Evolutionary conservation across 2,888 invertebrate genomes (phyloP).

Genomic region (Tuta absoluta): DNA sequence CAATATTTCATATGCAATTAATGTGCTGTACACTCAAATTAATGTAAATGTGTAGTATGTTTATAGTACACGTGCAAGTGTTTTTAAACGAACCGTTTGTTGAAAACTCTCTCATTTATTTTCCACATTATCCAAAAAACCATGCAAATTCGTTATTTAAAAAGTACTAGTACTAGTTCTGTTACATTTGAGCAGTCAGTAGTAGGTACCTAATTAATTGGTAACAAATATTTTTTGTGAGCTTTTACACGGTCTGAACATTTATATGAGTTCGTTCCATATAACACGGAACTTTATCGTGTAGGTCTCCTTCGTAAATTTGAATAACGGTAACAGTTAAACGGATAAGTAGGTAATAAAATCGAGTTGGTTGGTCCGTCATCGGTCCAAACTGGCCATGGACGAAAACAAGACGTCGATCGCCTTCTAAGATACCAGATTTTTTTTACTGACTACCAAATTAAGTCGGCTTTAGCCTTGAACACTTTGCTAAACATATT

Average conservation of each 20-base stretch:
- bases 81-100: background rate
- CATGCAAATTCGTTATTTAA: too few relatives aligned
- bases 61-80: background rate
- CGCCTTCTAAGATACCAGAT: conserved; percentile 61
- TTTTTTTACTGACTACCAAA: conserved; percentile 68
- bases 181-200: conserved; percentile 10
- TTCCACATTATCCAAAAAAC: too few relatives aligned
- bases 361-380: conserved; percentile 43
- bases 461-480: conserved; percentile 73
- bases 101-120: too few relatives aligned
- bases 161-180: too few relatives aligned
- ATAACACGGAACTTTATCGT: conserved; percentile 28
- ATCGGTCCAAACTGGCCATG: conserved; percentile 39
- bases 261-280: conserved; percentile 22
- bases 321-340: conserved; percentile 64
- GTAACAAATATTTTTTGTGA: conserved; percentile 6
- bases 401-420: conserved; percentile 56
- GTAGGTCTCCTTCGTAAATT: conserved; percentile 40
- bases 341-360: conserved; percentile 57
- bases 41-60: background rate
- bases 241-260: conserved; percentile 23
- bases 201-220: conserved; percentile 19
- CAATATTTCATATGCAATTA: conserved; percentile 2
- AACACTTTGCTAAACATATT: conserved; percentile 76
- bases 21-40: background rate